Conservation (phyloP, 2,113 vertebrate species). For the Alces alces region DNA sequence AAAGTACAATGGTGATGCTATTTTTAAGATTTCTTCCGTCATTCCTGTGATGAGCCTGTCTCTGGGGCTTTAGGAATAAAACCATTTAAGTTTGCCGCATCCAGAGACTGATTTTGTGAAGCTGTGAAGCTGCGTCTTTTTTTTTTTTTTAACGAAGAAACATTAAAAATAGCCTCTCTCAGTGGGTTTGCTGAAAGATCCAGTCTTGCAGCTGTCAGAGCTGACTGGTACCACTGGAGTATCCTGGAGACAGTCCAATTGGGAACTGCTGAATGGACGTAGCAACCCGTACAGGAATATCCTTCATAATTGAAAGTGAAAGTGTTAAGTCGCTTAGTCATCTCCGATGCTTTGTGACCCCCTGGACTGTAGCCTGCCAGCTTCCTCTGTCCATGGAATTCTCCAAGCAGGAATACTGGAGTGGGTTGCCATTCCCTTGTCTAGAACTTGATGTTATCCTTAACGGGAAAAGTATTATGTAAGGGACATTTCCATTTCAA, state of each 20-base stretch:
- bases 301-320: not conserved
- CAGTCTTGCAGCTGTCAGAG: not conserved
- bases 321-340: not conserved
- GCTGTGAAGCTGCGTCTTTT: not conserved
- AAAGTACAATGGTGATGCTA: slow-evolving; percentile 23
- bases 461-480: not conserved
- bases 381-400: not conserved
- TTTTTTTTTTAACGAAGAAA: not conserved
- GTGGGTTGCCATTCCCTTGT: not conserved
- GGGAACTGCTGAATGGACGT: not conserved
- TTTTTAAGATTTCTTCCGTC: slow-evolving; percentile 47
- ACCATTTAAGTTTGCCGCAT: not conserved
- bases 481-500: not conserved
- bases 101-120: not conserved
- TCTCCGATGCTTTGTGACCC: not conserved
- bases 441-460: not conserved
- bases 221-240: not conserved
- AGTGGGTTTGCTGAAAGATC: not conserved
- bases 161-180: not conserved
- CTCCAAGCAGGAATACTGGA: not conserved
- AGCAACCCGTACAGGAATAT: not conserved
- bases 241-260: not conserved
- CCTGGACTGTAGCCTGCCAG: not conserved
- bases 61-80: slow-evolving; percentile 24
- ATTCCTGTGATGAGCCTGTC: slow-evolving; percentile 8